Base-by-base conservation (phyloP, 2,113 vertebrate genomes). In the Cyphomyrus plagiostoma region DNA sequence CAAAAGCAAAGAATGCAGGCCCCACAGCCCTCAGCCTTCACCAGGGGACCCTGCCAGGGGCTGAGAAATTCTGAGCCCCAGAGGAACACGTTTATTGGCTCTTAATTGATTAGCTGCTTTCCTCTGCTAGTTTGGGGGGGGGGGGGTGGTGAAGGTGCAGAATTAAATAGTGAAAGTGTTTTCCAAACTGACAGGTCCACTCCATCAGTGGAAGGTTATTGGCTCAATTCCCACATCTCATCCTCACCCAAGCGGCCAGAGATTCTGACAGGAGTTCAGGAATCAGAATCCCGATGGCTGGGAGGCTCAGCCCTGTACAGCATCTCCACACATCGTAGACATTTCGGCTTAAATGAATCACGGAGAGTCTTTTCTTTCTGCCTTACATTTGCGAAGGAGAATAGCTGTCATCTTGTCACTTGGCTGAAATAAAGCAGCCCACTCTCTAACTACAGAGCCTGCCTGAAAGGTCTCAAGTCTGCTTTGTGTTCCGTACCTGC, bases 91-190 rank as follows among this genome's bases (percentile, higher is more conserved):
- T 82, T 89, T 23, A 35, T 26, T 82, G 26, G 74, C 26, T 19
- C 26, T 46, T 80, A 53, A 82, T 53, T 80, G 88, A 89, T 89
- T 50, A 82, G 62, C 66, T 50, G 13, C 42, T 49, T 74, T 50
- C 13, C 17, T 88, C 53, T 66, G 62, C 46, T 26, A 66, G 62
- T 26, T 26, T 26, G 23, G 17, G 52, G 50, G 3, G 15, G 48
- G 48, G 48, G 9, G 10, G 46, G 15, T 7, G 8, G 46, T 8
- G 11, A n/a, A n/a, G n/a, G n/a, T n/a, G n/a, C 62, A 53, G 48
- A 53, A 89, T 56, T 83, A 89, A 89, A 89, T 10, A 80, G 74
- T 15, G 46, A 39, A 50, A 45, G 88, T 45, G 70, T 53, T 89
- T 53, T 89, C 74, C 74, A 39, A 74, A 74, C 87, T 13, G 62